These are phyloP conservation scores for Cerceris rybyensis DNA, from an alignment of 2,888 invertebrate species.

Conservation along the genomic window DNA sequence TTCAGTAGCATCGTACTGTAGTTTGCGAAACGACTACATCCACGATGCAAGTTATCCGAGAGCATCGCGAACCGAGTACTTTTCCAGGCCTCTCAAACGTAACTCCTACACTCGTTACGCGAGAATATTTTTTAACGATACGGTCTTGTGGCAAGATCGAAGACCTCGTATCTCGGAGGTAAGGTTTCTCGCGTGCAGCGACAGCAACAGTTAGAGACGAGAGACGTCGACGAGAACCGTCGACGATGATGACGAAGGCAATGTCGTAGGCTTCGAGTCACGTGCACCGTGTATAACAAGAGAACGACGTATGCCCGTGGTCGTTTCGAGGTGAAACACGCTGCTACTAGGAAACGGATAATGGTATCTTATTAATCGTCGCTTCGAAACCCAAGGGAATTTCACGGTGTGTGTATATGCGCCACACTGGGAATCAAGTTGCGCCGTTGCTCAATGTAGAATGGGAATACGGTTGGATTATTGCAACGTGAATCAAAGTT, in stretches of 20 bases:
- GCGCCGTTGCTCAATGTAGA: no score
- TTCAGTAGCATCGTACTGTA: no score
- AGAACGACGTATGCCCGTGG: background rate
- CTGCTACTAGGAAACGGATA: background rate
- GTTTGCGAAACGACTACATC: no score
- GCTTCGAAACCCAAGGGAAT: background rate
- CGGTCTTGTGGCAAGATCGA: constrained; percentile 49
- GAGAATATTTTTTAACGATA: constrained; percentile 35
- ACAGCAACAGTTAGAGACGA: constrained; percentile 4
- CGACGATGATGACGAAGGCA: constrained; percentile 9
- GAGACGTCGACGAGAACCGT: constrained; percentile 15
- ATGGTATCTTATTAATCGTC: no score
- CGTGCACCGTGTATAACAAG: background rate
- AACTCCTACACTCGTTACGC: constrained; percentile 24
- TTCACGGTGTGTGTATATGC: no score
- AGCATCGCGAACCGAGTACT: no score
- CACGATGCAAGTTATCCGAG: no score
- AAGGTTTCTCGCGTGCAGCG: constrained; percentile 25
- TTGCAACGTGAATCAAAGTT: no score
- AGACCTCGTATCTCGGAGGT: constrained; percentile 64
- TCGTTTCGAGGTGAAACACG: no score
- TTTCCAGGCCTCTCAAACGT: no score
- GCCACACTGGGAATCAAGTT: no score
- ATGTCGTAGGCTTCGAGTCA: background rate
- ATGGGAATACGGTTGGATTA: no score